Conservation (phyloP, 2,888 invertebrate species). For the Encarsia formosa region DNA sequence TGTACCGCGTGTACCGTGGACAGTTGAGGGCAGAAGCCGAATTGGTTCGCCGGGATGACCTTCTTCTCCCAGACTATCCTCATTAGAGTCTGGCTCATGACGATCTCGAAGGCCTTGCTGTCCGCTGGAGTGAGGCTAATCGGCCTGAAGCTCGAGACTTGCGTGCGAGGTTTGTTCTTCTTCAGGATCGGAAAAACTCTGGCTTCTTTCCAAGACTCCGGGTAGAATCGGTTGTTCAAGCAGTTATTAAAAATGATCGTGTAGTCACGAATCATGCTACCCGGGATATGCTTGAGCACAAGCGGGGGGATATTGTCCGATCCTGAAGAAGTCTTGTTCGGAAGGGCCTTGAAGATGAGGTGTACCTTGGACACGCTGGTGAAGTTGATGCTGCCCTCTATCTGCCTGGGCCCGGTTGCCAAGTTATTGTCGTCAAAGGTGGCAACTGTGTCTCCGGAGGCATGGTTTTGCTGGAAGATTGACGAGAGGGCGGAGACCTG, state of each 20-base stretch:
- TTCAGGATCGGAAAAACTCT: conserved; percentile 30
- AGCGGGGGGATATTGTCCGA: neutral
- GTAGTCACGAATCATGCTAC: neutral
- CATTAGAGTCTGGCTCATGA: neutral
- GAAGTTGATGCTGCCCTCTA: too few relatives aligned
- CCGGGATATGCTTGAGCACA: conserved; percentile 14
- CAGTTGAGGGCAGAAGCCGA: conserved; percentile 5
- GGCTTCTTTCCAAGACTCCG: conserved; percentile 30
- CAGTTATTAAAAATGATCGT: conserved; percentile 27
- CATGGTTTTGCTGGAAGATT: too few relatives aligned
- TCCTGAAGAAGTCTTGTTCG: neutral
- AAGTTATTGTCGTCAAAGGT: too few relatives aligned
- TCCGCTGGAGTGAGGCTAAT: conserved; percentile 31
- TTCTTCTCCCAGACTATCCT: too few relatives aligned
- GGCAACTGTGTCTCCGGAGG: too few relatives aligned
- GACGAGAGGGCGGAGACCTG: too few relatives aligned
- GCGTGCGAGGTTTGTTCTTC: conserved; percentile 6
- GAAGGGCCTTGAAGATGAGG: neutral
- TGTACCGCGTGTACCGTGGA: conserved; percentile 24
- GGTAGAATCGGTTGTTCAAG: conserved; percentile 35
- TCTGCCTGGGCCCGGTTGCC: too few relatives aligned
- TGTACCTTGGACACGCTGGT: too few relatives aligned
- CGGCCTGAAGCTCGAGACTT: conserved; percentile 29
- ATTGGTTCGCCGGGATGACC: conserved; percentile 8
- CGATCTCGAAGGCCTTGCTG: conserved; percentile 30